Evolutionary conservation across 2,888 invertebrate species (phyloP).

Genomic region (Heliconius erato): DNA sequence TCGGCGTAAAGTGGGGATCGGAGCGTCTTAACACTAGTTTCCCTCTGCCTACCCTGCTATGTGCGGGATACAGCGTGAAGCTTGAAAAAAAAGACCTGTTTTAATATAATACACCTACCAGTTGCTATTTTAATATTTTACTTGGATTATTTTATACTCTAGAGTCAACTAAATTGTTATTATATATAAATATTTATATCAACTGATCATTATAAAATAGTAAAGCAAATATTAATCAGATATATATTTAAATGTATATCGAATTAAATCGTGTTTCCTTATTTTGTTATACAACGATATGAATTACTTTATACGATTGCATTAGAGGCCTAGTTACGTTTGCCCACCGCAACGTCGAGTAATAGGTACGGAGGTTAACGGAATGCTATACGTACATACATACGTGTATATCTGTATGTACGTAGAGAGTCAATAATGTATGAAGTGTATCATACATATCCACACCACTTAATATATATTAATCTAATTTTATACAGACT

Average conservation of each 20-base stretch:
- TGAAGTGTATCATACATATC: background rate
- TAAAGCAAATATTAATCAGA: background rate
- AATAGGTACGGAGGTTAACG: background rate
- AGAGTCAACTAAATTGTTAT: background rate
- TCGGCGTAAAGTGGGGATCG: too few species aligned
- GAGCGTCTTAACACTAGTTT: too few species aligned
- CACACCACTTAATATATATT: background rate
- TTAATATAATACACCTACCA: background rate
- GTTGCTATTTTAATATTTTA: background rate
- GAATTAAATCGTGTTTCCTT: conserved; percentile 6
- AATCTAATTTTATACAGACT: background rate
- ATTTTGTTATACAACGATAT: conserved; percentile 23
- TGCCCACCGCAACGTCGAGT: conserved; percentile 18
- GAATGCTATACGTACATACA: background rate
- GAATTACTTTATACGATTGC: conserved; percentile 30
- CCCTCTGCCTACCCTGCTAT: too few species aligned
- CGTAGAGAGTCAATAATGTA: conserved; percentile 3
- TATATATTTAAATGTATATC: background rate
- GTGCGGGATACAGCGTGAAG: too few species aligned
- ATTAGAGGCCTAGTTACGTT: conserved; percentile 25
- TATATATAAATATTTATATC: background rate
- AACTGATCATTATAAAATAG: background rate
- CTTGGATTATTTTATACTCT: background rate
- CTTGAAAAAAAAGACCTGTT: background rate
- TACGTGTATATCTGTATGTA: background rate